phyloP scores from a whole-genome alignment of 2,888 invertebrate species.

The Apotomis capreana region DNA sequence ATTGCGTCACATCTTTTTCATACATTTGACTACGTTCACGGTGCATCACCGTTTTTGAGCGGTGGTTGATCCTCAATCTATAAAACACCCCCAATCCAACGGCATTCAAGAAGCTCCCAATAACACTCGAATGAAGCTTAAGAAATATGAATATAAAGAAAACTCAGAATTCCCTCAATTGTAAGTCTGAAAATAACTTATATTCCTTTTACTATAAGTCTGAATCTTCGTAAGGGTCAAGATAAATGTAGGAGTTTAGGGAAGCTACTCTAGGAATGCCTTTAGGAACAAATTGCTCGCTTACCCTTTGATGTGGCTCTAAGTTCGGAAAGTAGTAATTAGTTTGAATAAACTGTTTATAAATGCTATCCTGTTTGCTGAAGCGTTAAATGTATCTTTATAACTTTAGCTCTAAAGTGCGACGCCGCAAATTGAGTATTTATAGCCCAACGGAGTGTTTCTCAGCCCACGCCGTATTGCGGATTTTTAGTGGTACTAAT shows the following conservation, averaged over 20 bases:
- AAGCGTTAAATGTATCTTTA: not conserved
- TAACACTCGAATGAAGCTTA: no score
- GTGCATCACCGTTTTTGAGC: no score
- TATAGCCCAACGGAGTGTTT: no score
- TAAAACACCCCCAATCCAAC: not conserved
- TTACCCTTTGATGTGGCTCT: constrained; percentile 12
- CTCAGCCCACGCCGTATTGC: no score
- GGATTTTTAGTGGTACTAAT: no score
- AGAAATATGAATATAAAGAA: no score
- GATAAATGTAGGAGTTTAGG: not conserved
- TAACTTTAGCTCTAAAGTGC: not conserved
- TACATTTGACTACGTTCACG: no score
- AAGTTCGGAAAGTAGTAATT: constrained; percentile 17
- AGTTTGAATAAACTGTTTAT: constrained; percentile 4
- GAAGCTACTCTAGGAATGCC: not conserved
- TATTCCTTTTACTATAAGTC: not conserved
- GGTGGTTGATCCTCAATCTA: no score
- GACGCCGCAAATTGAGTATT: not conserved
- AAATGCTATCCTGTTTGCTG: not conserved
- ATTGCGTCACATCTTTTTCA: no score
- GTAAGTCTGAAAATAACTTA: not conserved
- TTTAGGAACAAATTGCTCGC: constrained; percentile 4
- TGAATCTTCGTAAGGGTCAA: no score
- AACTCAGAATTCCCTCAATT: no score
- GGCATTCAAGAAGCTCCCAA: not conserved